Base-by-base conservation (phyloP, 2,888 invertebrate genomes). In the Drosophila leonis region DNA sequence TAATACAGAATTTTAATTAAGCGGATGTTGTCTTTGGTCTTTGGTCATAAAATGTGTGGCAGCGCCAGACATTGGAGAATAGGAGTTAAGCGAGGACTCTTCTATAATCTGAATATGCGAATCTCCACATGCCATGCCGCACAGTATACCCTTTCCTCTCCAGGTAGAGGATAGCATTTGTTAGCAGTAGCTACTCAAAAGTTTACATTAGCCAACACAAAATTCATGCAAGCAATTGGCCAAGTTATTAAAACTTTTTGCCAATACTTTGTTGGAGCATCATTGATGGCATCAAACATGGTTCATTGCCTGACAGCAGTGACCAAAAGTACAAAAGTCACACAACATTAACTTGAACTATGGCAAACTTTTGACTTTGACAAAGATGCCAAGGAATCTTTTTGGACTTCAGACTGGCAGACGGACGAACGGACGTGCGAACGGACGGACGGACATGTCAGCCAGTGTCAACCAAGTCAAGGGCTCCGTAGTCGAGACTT, bases 331-430 rank as follows among this genome's bases (percentile, higher is more conserved):
- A 75, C 82, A 84, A 86, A 85, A 88, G 86, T 86, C 88, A 90
- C 90, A 88, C 86, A 85, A 88, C 90, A 90, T 86, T 90, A 90
- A 88, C 86, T 86, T 90, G 88, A 88, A 86, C 86, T 90, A 84
- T 84, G 88, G 69, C 75, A 73, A 90, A 90, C 83, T 88, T 86
- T 77, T 75, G 90, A 84, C 84, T 81, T 85, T 88, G 83, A 82
- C 78, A 72, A 85, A 82, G 82, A 82, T 74, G 72, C 72, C 61
- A 42, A 67, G 56, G 72, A 79, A 84, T 82, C 85, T 72, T 55
- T 52, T 52, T 10, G 35, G 20, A 18, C n/a, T n/a, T n/a, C n/a
- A n/a, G 24, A 31, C 46, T 15, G 27, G 4, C 7, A 7, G 46
- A 65, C 20, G 73, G 51, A 35, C 18, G 29, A 24, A 18, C 12